These are phyloP conservation scores for Nycticebus coucang DNA, from an alignment of 2,113 vertebrate species.

Conservation along the genomic window DNA sequence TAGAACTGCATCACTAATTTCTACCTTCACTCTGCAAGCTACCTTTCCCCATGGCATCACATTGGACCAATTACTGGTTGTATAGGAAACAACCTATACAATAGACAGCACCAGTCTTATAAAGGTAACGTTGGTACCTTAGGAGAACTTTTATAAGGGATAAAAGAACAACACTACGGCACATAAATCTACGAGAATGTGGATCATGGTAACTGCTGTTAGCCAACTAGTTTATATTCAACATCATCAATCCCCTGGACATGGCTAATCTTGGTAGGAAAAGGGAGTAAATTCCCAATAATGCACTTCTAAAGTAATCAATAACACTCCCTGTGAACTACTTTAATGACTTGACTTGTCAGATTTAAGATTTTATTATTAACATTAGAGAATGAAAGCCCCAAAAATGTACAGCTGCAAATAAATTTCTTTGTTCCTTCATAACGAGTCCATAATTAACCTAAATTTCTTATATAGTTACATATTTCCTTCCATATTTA, in stretches of 20 bases:
- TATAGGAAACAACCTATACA: background rate
- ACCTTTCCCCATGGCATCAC: background rate
- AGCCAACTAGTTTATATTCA: constrained; percentile 77
- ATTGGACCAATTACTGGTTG: background rate
- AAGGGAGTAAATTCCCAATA: constrained; percentile 84
- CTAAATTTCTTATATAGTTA: constrained; percentile 83
- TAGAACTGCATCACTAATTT: background rate
- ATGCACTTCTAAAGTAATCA: constrained; percentile 84
- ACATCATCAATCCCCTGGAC: constrained; percentile 84
- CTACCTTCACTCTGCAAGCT: background rate
- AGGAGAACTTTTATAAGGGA: background rate
- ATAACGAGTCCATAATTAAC: constrained; percentile 87
- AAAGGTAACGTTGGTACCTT: background rate
- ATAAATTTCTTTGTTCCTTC: constrained; percentile 86
- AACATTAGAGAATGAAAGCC: constrained; percentile 80
- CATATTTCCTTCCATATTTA: constrained; percentile 82
- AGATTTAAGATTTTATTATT: constrained; percentile 88
- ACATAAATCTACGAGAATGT: constrained; percentile 79
- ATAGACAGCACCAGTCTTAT: background rate
- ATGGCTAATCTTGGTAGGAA: constrained; percentile 83
- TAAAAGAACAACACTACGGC: constrained; percentile 50
- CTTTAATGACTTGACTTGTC: constrained; percentile 85
- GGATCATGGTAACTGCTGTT: constrained; percentile 75
- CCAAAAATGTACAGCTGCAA: constrained; percentile 84
- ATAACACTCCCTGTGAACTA: constrained; percentile 82